Base-by-base conservation (phyloP, 2,797 vertebrate species). In the Silurus aristotelis region DNA sequence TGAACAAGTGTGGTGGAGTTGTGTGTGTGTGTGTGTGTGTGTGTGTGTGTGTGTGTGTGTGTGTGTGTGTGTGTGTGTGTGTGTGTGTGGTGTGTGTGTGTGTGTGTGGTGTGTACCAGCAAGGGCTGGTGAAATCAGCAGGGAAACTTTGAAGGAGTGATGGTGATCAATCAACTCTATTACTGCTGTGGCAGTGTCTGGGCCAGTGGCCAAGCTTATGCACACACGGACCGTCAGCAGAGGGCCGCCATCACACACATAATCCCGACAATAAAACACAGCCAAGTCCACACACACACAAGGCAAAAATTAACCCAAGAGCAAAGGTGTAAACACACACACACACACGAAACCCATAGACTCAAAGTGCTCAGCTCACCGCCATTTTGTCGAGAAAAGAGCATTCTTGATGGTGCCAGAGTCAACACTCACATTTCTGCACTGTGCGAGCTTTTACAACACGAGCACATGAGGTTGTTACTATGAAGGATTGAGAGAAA, bases 91-190 rank as follows among this genome's bases (percentile, higher is more conserved):
- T 77, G 68, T 84, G 80, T 83, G 63, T 83, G 58, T 68, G 52
- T 71, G 87, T 61, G 71, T 85, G 64, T 56, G 55, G 82, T 55
- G 67, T 15, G 52, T 31, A 61, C 89, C 93, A 88, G 89, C 85
- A 89, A 90, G 92, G 91, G 90, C 90, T 93, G 90, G 93, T 93
- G 93, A 93, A 94, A 95, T 95, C 93, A 94, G 93, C 96, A 95
- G 92, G 93, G 88, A 84, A 84, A 93, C 94, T 93, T 92, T 94
- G 94, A 94, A 95, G 90, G 89, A 95, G 94, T 96, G 95, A 93
- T 93, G 94, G 92, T 96, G 96, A 97, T 98, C 96, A 97, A 97
- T 97, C 97, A 96, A 94, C 93, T 97, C 94, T 95, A 96, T 96
- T 96, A 96, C 95, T 90, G 93, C 93, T 93, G 92, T 95, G 95